Base-by-base conservation (phyloP, 2,113 vertebrate species). In the Planiliza haematocheilus region DNA sequence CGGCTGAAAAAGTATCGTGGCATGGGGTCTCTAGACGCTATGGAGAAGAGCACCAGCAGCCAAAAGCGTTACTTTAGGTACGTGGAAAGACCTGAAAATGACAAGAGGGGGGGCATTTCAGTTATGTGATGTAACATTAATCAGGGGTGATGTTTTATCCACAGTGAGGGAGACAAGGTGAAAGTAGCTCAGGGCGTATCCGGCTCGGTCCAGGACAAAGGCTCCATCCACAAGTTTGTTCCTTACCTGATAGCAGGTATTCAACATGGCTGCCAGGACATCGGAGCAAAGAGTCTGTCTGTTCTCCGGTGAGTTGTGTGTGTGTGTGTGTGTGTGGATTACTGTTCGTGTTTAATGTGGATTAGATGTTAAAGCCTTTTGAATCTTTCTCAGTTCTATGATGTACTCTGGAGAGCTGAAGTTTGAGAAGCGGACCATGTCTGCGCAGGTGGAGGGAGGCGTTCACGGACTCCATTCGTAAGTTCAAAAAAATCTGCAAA, bases 381-480 rank as follows among this genome's bases (percentile, higher is more conserved):
- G 4, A 7, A 1, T 20, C 8, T 63, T 24, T 42, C n/a, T 45
- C 82, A 97, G 97, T 16, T 96, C 96, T 68, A 97, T 98, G 96
- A 98, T 98, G 96, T 98, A 98, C 87, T 96, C 96, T 2, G 96
- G 97, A 53, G 97, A 98, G 90, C 93, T 98, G 53, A 98, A 98
- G 91, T 96, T 98, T 51, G 96, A 98, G 92, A 98, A 97, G 91
- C 91, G 96, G 78, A 98, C 96, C 18, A 95, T 96, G 94, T 97
- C 97, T 0, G 96, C 96, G 16, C 97, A 98, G 91, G 94, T 98
- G 11, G 97, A 98, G 86, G 97, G 97, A 7, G 96, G 97, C 0
- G 94, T 97, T 67, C 97, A 97, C 7, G 95, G 96, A 21, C 94
- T 98, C 38, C 96, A 98, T 89, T 97, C 97, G 96, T 98, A 94